Conservation (phyloP, 2,113 vertebrate species). For the Spea bombifrons region DNA sequence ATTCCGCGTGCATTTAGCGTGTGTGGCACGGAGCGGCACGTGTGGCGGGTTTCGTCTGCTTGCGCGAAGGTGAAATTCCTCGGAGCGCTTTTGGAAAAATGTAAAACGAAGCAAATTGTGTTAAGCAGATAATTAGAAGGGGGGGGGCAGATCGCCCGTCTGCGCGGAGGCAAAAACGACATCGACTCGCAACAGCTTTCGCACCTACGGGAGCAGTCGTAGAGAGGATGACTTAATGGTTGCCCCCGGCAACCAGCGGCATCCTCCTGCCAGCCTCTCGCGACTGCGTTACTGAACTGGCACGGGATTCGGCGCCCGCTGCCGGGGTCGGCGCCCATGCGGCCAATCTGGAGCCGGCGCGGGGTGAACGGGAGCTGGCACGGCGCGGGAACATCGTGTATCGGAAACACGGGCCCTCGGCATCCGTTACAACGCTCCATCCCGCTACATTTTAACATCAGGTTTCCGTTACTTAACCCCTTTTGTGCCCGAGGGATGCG, state of each 20-base stretch:
- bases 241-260: constrained; percentile 15
- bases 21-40: too few species aligned
- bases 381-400: constrained; percentile 24
- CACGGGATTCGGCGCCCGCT: constrained; percentile 20
- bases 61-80: constrained; percentile 20
- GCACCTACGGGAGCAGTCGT: constrained; percentile 9
- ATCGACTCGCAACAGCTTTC: constrained; percentile 5
- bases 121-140: constrained; percentile 27
- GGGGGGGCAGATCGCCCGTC: neutral
- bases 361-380: constrained; percentile 1
- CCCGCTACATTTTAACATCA: neutral
- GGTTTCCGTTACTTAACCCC: neutral
- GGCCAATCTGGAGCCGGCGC: constrained; percentile 1
- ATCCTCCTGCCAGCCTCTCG: constrained; percentile 16
- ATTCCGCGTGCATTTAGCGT: too few species aligned
- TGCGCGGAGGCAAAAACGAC: neutral
- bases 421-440: neutral
- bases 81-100: constrained; percentile 11
- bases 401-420: constrained; percentile 2
- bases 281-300: constrained; percentile 9
- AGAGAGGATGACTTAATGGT: constrained; percentile 12
- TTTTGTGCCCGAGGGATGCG: too few species aligned
- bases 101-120: constrained; percentile 7
- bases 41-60: neutral
- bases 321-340: constrained; percentile 7